Base-by-base conservation (phyloP, 2,113 vertebrate genomes). In the Castor canadensis region DNA sequence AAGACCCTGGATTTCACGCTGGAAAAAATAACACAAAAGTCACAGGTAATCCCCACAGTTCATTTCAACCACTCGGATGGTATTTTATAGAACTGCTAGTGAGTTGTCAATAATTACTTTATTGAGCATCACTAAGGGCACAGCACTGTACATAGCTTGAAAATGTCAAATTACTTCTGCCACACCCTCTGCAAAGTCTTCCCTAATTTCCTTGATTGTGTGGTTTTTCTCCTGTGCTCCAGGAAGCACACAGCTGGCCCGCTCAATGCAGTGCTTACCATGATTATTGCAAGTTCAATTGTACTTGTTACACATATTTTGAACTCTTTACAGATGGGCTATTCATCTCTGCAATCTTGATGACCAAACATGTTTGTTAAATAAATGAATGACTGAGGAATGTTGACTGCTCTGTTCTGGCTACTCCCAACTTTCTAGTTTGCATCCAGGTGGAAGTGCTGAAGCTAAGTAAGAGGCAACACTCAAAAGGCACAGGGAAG, bases 111-210 rank as follows among this genome's bases (percentile, higher is more conserved):
- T 47, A 94, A 38, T 76, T 72, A 85, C 62, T 96, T 97, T 97
- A 97, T 96, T 97, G 92, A 95, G 80, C 73, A 84, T 81, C 71
- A 89, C 56, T 54, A 91, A 94, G 80, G 76, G 62, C 47, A 77
- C 19, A 85, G 90, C 91, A 86, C 62, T 72, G 91, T 64, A 96
- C 87, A 96, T 38, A 85, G 94, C 81, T 86, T 88, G 62, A 86
- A 80, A 85, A 85, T 35, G 71, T 72, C 90, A n/a, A 49, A 19
- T 7, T 45, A 60, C n/a, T 52, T 67, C 43, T 32, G 62, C 52
- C 56, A 84, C 47, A 45, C 19, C 35, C 62, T 72, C 79, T 28
- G 4, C 13, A 20, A 89, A 84, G 47, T 45, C 24, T 28, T 40
- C 62, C 71, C 38, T 64, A 19, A 6, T 1, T 10, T 12, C 77